phyloP scores from a whole-genome alignment of 2,113 vertebrate genomes.

The Synchiropus splendidus region DNA sequence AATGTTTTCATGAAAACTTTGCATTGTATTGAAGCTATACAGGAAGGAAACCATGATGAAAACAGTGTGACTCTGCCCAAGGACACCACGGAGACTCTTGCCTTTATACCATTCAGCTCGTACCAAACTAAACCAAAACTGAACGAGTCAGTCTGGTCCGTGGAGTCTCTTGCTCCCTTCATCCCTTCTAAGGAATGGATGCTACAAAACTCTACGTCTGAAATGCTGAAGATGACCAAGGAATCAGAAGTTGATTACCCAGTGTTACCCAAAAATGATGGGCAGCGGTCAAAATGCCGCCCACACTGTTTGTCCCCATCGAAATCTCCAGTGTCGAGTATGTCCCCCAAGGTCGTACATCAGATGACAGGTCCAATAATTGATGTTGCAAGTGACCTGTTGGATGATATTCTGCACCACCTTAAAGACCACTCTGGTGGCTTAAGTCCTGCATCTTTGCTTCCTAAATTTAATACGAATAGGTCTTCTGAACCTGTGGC shows the following conservation, averaged over 20 bases:
- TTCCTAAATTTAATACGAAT: constrained; percentile 1
- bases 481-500: constrained; percentile 41
- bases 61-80: not conserved
- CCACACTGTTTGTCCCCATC: not conserved
- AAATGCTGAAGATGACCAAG: constrained; percentile 11
- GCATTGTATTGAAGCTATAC: not conserved
- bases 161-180: constrained; percentile 40
- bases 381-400: not conserved
- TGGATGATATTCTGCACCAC: not conserved
- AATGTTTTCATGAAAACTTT: not conserved
- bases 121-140: constrained; percentile 4
- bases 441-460: not conserved
- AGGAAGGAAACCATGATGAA: not conserved
- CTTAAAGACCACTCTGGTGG: not conserved
- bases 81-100: not conserved
- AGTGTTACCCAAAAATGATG: not conserved
- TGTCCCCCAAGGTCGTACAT: constrained; percentile 2
- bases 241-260: not conserved
- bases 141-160: constrained; percentile 52
- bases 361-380: not conserved
- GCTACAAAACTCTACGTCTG: constrained; percentile 15
- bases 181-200: constrained; percentile 38
- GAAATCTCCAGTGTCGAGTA: constrained; percentile 10
- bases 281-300: not conserved
- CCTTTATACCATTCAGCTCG: not conserved